A percentile compares a stretch with the other conserved stretches of the same genome.
Conservation (phyloP, 2,797 vertebrate species). For the Gephyroberyx darwinii region DNA sequence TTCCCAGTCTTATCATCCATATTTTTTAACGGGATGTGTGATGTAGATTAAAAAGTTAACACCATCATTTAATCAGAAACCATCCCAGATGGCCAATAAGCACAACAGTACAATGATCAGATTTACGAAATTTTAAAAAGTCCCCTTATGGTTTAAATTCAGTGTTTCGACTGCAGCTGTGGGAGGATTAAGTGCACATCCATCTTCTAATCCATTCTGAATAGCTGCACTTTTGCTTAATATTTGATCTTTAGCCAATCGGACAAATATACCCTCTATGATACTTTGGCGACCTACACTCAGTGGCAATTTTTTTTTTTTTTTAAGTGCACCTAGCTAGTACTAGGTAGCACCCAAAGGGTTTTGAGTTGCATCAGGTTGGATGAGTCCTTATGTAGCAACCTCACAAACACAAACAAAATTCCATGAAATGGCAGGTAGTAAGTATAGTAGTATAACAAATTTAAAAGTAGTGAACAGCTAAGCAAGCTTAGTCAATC, state of each 20-base stretch:
- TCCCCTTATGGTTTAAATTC: slow-evolving; percentile 30
- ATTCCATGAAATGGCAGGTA: too few relatives aligned
- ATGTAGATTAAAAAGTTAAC: slow-evolving; percentile 42
- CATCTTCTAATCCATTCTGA: slow-evolving; percentile 26
- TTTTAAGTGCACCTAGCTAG: too few relatives aligned
- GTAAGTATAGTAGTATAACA: too few relatives aligned
- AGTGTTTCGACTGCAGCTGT: slow-evolving; percentile 36
- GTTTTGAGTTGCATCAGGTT: too few relatives aligned
- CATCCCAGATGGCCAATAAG: slow-evolving; percentile 36
- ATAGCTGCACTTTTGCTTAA: slow-evolving; percentile 29
- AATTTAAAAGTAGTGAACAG: too few relatives aligned
- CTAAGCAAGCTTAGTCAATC: too few relatives aligned
- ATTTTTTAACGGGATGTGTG: slow-evolving; percentile 33
- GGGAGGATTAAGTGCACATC: slow-evolving; percentile 31
- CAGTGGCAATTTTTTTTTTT: too few relatives aligned
- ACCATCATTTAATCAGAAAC: slow-evolving; percentile 49
- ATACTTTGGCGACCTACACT: too few relatives aligned
- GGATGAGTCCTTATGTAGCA: too few relatives aligned
- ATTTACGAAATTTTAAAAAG: slow-evolving; percentile 47
- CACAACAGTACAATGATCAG: slow-evolving; percentile 52
- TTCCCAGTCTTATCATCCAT: slow-evolving; percentile 3
- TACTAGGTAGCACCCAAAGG: too few relatives aligned
- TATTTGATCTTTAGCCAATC: slow-evolving; percentile 38
- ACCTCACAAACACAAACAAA: too few relatives aligned
- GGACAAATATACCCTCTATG: slow-evolving; percentile 2